Base-by-base conservation (phyloP, 2,888 invertebrate genomes). In the Ectropis crepuscularia region DNA sequence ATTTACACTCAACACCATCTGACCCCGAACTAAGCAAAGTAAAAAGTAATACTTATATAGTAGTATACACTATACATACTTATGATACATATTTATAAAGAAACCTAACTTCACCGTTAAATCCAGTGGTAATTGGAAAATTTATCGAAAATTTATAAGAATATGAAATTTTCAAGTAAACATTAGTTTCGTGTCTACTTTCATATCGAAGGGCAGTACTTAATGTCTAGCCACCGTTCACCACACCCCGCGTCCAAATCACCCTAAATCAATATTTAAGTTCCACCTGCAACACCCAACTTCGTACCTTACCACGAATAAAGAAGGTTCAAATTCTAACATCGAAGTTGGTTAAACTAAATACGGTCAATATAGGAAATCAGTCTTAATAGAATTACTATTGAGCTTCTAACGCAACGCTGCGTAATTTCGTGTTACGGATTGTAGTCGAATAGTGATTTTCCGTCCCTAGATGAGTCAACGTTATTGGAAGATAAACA, bases 241-340 rank as follows among this genome's bases (percentile, higher is more conserved):
- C 69, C 69, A 37, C 64, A 47, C 69, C 69, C 64, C 38, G 45
- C 49, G 59, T 61, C 49, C 53, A 55, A 62, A 66, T 63, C 63
- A 58, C 53, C 63, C 51, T 53, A 46, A 53, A 71, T 71, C 71
- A 64, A 71, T 71, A 71, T 53, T 62, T 57, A 45, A 36, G 37
- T 41, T 54, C 60, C 55, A 46, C 57, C 48, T 46, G 8, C 7
- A 51, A 28, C 38, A 61, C 45, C 39, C 11, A 38, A 57, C 49
- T 55, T 60, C 58, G 11, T 16, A 5, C 5, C 12, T 5, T 16
- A 38, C 36, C 39, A 50, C 41, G 54, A 53, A 36, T n/a, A n/a
- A 5, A 37, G 5, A 70, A 61, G 57, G 45, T 49, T 58, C 46
- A 55, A 16, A 51, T 65, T 69, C 39, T 28, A 49, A 53, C 36